Evolutionary conservation across 2,113 vertebrate species (phyloP).

Genomic region (Paedocypris sp.): DNA sequence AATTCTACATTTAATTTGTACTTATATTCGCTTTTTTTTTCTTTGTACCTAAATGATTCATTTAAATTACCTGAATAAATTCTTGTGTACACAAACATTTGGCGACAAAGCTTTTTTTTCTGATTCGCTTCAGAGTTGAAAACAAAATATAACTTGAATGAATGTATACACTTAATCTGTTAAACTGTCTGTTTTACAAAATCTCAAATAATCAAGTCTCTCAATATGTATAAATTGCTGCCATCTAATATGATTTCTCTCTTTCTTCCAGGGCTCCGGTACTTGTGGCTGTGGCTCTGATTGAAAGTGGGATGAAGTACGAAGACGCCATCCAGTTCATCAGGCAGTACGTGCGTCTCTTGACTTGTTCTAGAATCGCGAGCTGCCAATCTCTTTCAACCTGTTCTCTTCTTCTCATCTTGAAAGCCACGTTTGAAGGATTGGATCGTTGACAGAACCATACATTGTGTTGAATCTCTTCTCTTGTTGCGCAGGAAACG

Average conservation of each 20-base stretch:
- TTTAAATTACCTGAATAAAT: no score
- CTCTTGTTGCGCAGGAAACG: conserved; percentile 60
- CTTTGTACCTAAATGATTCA: no score
- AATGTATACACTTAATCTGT: no score
- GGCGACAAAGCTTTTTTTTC: no score
- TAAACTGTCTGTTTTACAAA: no score
- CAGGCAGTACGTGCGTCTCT: conserved; percentile 67
- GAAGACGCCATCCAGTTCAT: conserved; percentile 84
- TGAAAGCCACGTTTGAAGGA: neutral
- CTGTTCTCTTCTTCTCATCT: neutral
- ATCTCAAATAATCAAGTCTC: no score
- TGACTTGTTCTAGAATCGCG: neutral
- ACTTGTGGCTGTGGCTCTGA: conserved; percentile 72
- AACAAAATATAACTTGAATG: no score
- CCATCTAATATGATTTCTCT: neutral
- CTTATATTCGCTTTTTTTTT: no score
- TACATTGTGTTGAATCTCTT: neutral
- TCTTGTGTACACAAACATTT: no score
- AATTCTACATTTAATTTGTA: no score
- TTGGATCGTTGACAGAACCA: no score
- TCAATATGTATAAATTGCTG: neutral
- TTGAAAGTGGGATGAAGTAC: conserved; percentile 81
- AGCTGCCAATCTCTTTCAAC: neutral
- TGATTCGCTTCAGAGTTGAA: no score
- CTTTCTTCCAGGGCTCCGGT: conserved; percentile 64